Evolutionary conservation across 1,140 invertebrate species (phyloP).

Genomic region (Zaprionus tsacasi): DNA sequence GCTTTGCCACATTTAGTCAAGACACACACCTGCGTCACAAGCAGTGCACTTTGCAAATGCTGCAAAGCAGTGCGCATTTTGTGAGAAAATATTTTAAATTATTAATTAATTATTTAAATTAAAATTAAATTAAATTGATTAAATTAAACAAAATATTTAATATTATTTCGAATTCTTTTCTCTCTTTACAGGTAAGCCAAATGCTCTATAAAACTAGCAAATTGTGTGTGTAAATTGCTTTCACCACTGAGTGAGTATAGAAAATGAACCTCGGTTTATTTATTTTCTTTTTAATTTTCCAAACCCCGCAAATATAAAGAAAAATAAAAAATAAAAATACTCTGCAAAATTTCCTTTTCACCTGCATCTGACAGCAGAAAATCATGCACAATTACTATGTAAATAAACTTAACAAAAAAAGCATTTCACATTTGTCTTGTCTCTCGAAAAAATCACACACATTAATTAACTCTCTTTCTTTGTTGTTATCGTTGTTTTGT

Average conservation of each 20-base stretch:
- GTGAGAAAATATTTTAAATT: too few species aligned
- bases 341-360: constrained; percentile 14
- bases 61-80: background rate
- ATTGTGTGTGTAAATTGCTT: background rate
- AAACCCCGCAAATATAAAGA: constrained; percentile 10
- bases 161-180: background rate
- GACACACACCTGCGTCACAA: background rate
- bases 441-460: background rate
- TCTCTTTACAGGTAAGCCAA: constrained; percentile 37
- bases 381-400: constrained; percentile 25
- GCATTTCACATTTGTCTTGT: constrained; percentile 25
- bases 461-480: constrained; percentile 21
- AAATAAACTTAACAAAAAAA: constrained; percentile 16
- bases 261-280: background rate
- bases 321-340: background rate
- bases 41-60: background rate
- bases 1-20: background rate
- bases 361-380: constrained; percentile 11
- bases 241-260: constrained; percentile 15
- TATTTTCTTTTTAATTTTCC: background rate
- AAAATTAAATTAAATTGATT: background rate
- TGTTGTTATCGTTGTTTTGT: constrained; percentile 15
- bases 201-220: background rate
- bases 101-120: too few species aligned
- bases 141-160: background rate